These are phyloP conservation scores for Acipenser oxyrinchus DNA, from an alignment of 2,797 vertebrate species.

Conservation along the genomic window DNA sequence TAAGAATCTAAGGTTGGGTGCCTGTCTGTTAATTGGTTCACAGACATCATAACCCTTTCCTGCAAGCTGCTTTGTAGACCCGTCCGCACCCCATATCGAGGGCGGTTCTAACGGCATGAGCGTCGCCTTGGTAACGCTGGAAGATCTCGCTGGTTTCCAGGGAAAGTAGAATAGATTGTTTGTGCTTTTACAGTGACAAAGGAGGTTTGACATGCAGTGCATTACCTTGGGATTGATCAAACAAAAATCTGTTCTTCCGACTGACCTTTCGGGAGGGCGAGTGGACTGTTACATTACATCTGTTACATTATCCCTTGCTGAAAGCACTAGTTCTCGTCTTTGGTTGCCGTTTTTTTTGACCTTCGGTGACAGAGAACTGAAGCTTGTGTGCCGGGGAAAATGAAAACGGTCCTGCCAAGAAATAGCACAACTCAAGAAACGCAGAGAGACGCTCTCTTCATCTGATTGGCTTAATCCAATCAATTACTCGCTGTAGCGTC, in stretches of 20 bases:
- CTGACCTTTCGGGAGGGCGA: constrained; percentile 53
- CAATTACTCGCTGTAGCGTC: constrained; percentile 54
- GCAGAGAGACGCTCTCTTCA: constrained; percentile 44
- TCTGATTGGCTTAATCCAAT: constrained; percentile 59
- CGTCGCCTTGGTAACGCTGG: constrained; percentile 28
- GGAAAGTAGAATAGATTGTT: background rate
- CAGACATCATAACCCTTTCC: no score
- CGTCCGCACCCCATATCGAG: no score
- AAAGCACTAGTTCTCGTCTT: constrained; percentile 21
- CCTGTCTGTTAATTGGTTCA: no score
- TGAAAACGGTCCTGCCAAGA: constrained; percentile 43
- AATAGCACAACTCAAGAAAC: constrained; percentile 43
- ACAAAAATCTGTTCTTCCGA: constrained; percentile 13
- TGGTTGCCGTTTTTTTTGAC: constrained; percentile 25
- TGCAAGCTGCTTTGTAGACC: no score
- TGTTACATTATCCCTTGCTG: constrained; percentile 42
- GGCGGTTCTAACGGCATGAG: no score
- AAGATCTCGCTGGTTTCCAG: constrained; percentile 7
- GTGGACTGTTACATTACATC: constrained; percentile 34
- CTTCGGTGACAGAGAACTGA: constrained; percentile 28
- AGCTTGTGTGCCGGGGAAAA: constrained; percentile 37
- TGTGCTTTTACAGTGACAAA: background rate
- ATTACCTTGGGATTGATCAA: constrained; percentile 11
- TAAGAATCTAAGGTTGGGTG: no score
- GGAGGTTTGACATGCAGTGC: constrained; percentile 5